Evolutionary conservation across 2,113 vertebrate species (phyloP).

Genomic region (Hepsetus odoe): DNA sequence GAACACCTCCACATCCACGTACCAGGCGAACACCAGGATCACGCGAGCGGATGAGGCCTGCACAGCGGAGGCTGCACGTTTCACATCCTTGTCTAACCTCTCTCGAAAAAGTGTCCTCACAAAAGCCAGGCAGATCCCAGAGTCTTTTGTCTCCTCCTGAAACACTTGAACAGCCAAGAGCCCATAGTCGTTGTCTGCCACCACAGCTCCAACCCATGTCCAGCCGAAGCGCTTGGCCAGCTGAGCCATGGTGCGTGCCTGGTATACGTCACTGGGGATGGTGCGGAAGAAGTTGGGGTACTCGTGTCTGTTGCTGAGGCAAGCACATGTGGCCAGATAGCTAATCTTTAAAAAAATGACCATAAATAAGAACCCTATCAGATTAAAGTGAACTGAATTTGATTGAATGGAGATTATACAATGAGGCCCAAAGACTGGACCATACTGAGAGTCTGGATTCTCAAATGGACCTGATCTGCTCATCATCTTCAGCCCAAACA

Average conservation of each 20-base stretch:
- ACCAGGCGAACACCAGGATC: constrained; percentile 73
- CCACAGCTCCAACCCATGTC: constrained; percentile 75
- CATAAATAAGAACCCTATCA: background rate
- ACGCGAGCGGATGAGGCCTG: constrained; percentile 69
- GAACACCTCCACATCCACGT: constrained; percentile 68
- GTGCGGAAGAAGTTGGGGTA: constrained; percentile 79
- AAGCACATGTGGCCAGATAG: constrained; percentile 74
- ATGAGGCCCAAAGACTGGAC: too few relatives aligned
- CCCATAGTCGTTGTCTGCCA: constrained; percentile 71
- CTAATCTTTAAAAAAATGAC: constrained; percentile 66
- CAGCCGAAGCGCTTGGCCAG: constrained; percentile 70
- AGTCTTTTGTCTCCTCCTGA: constrained; percentile 64
- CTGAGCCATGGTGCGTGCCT: constrained; percentile 71
- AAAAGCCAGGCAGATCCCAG: constrained; percentile 73
- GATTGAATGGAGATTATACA: too few relatives aligned
- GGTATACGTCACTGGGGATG: constrained; percentile 77
- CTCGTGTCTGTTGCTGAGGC: constrained; percentile 69
- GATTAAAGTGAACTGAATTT: too few relatives aligned
- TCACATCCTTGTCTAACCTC: constrained; percentile 64
- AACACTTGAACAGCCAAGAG: constrained; percentile 66
- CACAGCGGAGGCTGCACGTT: constrained; percentile 62
- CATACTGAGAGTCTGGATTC: too few relatives aligned
- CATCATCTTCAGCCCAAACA: too few relatives aligned
- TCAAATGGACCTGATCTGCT: too few relatives aligned
- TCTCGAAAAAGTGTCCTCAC: constrained; percentile 67